phyloP scores from a whole-genome alignment of 1,140 invertebrate genomes.

The Bombus vancouverensis region DNA sequence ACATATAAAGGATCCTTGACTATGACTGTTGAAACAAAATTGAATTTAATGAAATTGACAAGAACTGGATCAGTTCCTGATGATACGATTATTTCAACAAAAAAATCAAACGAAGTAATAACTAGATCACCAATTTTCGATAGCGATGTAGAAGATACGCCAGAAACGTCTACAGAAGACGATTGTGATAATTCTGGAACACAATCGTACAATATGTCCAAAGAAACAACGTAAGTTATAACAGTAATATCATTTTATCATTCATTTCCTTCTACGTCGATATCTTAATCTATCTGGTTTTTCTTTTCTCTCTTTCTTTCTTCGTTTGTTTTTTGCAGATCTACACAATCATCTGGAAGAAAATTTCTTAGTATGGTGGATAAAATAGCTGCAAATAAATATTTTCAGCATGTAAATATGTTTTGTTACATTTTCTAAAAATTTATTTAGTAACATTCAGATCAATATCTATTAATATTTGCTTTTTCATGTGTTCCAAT shows the following conservation, averaged over 20 bases:
- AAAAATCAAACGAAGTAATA: background rate
- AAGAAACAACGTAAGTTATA: constrained; percentile 76
- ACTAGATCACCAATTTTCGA: constrained; percentile 86
- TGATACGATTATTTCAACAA: constrained; percentile 56
- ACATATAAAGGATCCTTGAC: constrained; percentile 93
- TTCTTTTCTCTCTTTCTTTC: background rate
- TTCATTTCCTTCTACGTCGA: too few relatives aligned
- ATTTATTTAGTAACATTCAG: background rate
- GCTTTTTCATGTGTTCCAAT: background rate
- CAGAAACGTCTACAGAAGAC: constrained; percentile 95
- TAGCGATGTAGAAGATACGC: constrained; percentile 95
- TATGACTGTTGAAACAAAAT: constrained; percentile 96
- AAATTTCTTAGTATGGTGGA: constrained; percentile 94
- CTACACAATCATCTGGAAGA: constrained; percentile 84
- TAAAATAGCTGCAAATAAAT: constrained; percentile 93
- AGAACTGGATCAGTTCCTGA: constrained; percentile 68
- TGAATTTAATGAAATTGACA: constrained; percentile 96
- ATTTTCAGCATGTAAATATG: constrained; percentile 90
- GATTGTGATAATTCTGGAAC: constrained; percentile 82
- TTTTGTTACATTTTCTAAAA: background rate
- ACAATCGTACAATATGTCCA: constrained; percentile 63
- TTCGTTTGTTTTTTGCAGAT: constrained; percentile 64
- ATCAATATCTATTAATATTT: background rate
- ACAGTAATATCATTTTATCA: background rate
- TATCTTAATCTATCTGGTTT: background rate